Evolutionary conservation across 1,140 invertebrate species (phyloP).

Genomic region (Melitaea cinxia): DNA sequence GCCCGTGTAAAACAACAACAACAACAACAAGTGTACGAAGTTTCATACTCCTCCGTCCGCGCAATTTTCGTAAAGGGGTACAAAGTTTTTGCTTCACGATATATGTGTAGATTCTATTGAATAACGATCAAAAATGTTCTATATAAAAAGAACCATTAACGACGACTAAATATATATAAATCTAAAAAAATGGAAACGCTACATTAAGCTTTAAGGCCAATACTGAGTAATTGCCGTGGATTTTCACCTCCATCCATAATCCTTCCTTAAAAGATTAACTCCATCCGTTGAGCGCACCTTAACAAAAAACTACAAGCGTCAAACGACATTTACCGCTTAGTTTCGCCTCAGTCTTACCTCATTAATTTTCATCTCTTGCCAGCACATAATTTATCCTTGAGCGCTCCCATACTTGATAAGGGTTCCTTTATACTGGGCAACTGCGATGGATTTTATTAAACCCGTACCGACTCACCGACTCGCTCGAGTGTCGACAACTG

Average conservation of each 20-base stretch:
- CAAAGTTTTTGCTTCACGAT: too few relatives aligned
- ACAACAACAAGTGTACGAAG: too few relatives aligned
- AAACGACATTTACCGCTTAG: conserved; percentile 45
- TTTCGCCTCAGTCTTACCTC: conserved; percentile 67
- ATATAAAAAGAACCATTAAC: too few relatives aligned
- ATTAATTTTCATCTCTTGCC: conserved; percentile 76
- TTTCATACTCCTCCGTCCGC: too few relatives aligned
- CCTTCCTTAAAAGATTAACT: conserved; percentile 28
- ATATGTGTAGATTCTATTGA: too few relatives aligned
- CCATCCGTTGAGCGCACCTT: conserved; percentile 24
- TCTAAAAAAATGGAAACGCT: conserved; percentile 8
- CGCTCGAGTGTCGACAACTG: conserved; percentile 74
- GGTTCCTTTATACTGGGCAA: conserved; percentile 58
- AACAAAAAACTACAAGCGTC: conserved; percentile 36
- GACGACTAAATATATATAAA: not conserved
- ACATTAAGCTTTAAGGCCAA: conserved; percentile 16
- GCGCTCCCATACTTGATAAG: conserved; percentile 76
- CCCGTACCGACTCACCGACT: conserved; percentile 65
- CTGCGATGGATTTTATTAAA: conserved; percentile 69
- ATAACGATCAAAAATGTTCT: too few relatives aligned
- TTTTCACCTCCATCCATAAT: conserved; percentile 14
- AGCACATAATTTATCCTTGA: conserved; percentile 77
- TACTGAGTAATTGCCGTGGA: conserved; percentile 28
- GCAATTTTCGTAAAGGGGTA: too few relatives aligned
- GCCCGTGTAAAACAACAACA: too few relatives aligned